These are phyloP conservation scores for Habrosyne pyritoides DNA, from an alignment of 2,888 invertebrate genomes.

Conservation along the genomic window DNA sequence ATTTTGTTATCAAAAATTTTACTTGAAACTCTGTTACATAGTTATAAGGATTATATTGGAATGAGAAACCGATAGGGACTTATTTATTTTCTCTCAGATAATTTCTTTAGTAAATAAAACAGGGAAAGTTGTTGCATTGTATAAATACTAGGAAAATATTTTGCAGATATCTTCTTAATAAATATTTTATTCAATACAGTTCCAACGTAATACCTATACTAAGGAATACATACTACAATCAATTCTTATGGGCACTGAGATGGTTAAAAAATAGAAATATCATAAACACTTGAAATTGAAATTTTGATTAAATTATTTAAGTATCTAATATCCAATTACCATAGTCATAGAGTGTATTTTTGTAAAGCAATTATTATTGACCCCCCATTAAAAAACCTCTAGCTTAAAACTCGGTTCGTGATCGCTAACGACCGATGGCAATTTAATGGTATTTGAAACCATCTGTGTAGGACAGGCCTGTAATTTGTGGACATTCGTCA, in stretches of 20 bases:
- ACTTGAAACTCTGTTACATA: background rate
- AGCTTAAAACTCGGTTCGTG: background rate
- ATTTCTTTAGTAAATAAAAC: conserved; percentile 15
- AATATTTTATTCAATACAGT: no score
- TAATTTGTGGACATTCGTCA: conserved; percentile 40
- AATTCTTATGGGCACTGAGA: no score
- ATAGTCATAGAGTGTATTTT: background rate
- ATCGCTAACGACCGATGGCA: conserved; percentile 31
- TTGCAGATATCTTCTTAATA: no score
- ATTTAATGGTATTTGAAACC: conserved; percentile 38
- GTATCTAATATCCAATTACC: background rate
- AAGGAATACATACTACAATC: no score
- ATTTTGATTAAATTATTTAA: no score
- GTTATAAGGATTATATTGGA: background rate
- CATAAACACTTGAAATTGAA: no score
- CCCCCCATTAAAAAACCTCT: background rate
- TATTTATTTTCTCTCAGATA: conserved; percentile 12
- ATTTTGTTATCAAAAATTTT: background rate
- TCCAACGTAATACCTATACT: no score
- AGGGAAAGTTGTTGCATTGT: no score
- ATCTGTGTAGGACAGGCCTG: conserved; percentile 33
- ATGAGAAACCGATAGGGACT: conserved; percentile 14
- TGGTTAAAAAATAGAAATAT: no score
- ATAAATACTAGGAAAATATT: no score
- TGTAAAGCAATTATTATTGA: background rate